phyloP scores from a whole-genome alignment of 2,113 vertebrate genomes.

The Muscicapa adusta region DNA sequence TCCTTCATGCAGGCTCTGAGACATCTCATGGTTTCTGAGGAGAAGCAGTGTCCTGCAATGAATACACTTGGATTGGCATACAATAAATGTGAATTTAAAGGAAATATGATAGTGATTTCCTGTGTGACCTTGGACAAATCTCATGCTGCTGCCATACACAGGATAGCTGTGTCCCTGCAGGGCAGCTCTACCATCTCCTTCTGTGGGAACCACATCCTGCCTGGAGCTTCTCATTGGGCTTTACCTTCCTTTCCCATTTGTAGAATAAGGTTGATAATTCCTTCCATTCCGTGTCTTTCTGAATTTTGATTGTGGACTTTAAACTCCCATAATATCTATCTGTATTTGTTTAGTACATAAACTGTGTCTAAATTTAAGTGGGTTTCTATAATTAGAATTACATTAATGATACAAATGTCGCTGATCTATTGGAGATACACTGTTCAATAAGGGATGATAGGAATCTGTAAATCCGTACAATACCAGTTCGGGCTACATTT shows the following conservation, averaged over 20 bases:
- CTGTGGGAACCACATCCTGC: rapidly evolving
- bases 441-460: background rate
- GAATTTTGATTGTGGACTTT: background rate
- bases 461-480: background rate
- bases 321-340: background rate
- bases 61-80: background rate
- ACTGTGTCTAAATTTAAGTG: background rate
- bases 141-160: rapidly evolving
- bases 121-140: background rate
- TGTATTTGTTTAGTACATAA: background rate
- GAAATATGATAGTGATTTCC: background rate
- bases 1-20: background rate
- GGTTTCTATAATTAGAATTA: background rate
- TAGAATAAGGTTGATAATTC: background rate
- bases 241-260: background rate
- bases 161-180: background rate
- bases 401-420: background rate
- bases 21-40: background rate
- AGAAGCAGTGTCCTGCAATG: background rate
- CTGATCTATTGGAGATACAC: background rate
- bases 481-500: background rate
- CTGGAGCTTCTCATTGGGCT: background rate
- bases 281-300: background rate
- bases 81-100: background rate
- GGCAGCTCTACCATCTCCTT: background rate